Evolutionary conservation across 2,888 invertebrate genomes (phyloP).

Genomic region (Gymnosoma rotundatum): DNA sequence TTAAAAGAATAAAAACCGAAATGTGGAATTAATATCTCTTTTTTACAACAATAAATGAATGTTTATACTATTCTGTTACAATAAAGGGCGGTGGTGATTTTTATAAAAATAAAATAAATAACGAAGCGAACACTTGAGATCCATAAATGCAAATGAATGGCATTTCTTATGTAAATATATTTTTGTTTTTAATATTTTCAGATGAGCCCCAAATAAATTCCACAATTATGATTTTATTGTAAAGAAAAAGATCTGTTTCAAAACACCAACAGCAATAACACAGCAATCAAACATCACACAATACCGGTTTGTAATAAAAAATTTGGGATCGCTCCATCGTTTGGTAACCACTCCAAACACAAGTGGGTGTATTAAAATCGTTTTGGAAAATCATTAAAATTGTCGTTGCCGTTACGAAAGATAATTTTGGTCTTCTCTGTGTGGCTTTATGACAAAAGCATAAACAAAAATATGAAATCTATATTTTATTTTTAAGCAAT

Average conservation of each 20-base stretch:
- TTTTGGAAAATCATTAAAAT: conserved; percentile 10
- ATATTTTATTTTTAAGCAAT: background rate
- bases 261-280: background rate
- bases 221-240: conserved; percentile 13
- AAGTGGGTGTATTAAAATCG: conserved; percentile 44
- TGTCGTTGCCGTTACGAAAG: conserved; percentile 47
- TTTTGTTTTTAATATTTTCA: conserved; percentile 37
- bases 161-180: conserved; percentile 39
- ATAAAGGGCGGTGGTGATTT: conserved; percentile 57
- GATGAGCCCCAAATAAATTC: conserved; percentile 34
- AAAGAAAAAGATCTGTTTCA: conserved; percentile 28
- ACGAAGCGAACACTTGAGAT: conserved; percentile 38
- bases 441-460: background rate
- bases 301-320: conserved; percentile 52
- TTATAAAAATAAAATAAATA: conserved; percentile 10
- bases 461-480: background rate
- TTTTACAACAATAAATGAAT: conserved; percentile 19
- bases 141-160: conserved; percentile 46
- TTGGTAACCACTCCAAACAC: conserved; percentile 18
- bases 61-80: conserved; percentile 39
- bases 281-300: background rate
- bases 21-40: conserved; percentile 16
- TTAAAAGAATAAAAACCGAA: conserved; percentile 15
- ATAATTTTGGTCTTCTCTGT: conserved; percentile 10
- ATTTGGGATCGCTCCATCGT: background rate